phyloP scores from a whole-genome alignment of 2,888 invertebrate species.

The Zygothrica quintamaculata region DNA sequence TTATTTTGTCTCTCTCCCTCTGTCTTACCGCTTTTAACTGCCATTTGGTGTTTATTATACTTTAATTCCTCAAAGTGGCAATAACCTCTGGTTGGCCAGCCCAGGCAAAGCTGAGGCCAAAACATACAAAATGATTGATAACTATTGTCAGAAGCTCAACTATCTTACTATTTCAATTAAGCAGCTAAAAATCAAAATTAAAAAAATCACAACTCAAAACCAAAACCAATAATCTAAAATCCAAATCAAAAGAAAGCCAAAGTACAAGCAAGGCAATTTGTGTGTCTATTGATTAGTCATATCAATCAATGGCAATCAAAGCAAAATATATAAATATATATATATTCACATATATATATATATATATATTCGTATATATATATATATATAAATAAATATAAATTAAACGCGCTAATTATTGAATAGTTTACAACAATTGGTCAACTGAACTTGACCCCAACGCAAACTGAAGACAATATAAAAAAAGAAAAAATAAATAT shows the following conservation, averaged over 20 bases:
- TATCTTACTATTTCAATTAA: slow-evolving; percentile 67
- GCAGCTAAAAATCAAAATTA: slow-evolving; percentile 19
- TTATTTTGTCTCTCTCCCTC: slow-evolving; percentile 17
- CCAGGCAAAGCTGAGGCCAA: slow-evolving; percentile 64
- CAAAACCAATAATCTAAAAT: slow-evolving; percentile 40
- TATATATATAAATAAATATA: no score
- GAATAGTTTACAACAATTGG: slow-evolving; percentile 67
- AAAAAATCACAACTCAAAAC: slow-evolving; percentile 9
- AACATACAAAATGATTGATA: slow-evolving; percentile 65
- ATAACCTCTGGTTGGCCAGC: slow-evolving; percentile 62
- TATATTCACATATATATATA: no score
- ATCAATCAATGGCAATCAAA: slow-evolving; percentile 76
- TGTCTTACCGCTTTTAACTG: neutral
- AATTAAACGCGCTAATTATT: slow-evolving; percentile 70
- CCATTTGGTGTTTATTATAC: no score
- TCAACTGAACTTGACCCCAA: slow-evolving; percentile 73
- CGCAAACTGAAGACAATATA: slow-evolving; percentile 64
- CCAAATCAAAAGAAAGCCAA: slow-evolving; percentile 51
- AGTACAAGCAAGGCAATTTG: slow-evolving; percentile 73
- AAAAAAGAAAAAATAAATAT: slow-evolving; percentile 33
- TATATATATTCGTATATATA: no score
- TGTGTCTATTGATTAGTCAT: slow-evolving; percentile 72
- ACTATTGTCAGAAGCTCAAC: slow-evolving; percentile 54
- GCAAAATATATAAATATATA: slow-evolving; percentile 1
- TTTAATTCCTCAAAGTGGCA: slow-evolving; percentile 80